Evolutionary conservation across 2,113 vertebrate genomes (phyloP).

Genomic region (Morphnarchus princeps): DNA sequence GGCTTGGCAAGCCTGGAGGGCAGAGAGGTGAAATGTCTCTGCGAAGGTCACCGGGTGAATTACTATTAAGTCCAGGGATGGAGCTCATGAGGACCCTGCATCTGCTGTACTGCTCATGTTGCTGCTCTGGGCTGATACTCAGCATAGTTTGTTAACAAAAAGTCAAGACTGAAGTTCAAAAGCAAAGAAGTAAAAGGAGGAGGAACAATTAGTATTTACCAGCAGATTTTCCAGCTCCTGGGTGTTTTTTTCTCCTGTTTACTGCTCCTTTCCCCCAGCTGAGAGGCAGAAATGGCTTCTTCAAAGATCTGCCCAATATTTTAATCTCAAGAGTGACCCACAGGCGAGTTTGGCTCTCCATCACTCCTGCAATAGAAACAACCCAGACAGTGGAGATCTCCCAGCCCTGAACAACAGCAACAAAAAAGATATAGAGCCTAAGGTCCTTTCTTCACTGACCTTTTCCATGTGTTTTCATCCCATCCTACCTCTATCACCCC

Average conservation of each 20-base stretch:
- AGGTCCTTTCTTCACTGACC: not conserved
- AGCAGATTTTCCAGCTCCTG: not conserved
- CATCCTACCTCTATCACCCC: not conserved
- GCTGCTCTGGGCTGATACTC: not conserved
- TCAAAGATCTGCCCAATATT: not conserved
- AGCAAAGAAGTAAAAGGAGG: not conserved
- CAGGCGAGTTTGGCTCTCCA: not conserved
- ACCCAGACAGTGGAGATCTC: not conserved
- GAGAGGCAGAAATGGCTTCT: not conserved
- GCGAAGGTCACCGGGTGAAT: not conserved
- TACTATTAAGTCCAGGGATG: not conserved
- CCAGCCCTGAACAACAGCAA: not conserved
- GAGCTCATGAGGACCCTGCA: not conserved
- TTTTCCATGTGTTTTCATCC: not conserved
- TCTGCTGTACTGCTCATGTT: rapidly evolving
- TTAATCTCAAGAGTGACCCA: not conserved
- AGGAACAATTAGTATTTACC: not conserved
- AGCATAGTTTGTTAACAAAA: not conserved
- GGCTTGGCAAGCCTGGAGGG: not conserved
- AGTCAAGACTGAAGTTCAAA: not conserved
- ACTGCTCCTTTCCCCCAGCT: not conserved
- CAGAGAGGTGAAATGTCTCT: not conserved
- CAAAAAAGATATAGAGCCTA: not conserved
- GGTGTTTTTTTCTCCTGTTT: not conserved
- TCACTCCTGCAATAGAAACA: not conserved